phyloP scores from a whole-genome alignment of 2,797 vertebrate species.

The Threskiornis aethiopicus region DNA sequence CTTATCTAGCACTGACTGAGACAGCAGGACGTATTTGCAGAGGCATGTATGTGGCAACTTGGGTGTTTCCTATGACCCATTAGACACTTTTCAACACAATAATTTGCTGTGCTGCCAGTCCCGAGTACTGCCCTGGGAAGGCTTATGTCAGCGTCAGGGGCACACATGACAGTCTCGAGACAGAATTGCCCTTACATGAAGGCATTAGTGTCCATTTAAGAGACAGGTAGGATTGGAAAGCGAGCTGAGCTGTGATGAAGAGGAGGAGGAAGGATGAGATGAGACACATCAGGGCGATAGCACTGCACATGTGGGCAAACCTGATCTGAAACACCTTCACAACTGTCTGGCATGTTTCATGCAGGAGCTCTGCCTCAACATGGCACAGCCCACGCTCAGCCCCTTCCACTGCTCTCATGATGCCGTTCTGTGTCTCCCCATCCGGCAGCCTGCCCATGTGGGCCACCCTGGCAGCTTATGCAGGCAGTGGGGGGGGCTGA shows the following conservation, averaged over 20 bases:
- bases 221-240: not conserved
- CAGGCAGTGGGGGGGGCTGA: not conserved
- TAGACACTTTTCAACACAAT: not conserved
- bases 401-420: no score
- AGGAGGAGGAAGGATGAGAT: not conserved
- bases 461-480: not conserved
- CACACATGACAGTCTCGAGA: not conserved
- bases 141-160: not conserved
- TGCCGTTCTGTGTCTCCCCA: not conserved
- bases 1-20: not conserved
- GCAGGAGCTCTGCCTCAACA: not conserved
- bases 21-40: not conserved
- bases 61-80: not conserved
- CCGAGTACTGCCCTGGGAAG: not conserved
- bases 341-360: not conserved
- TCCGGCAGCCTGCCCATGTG: not conserved
- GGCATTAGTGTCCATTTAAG: not conserved
- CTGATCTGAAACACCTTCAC: not conserved
- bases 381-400: not conserved
- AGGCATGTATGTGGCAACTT: not conserved
- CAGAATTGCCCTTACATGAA: not conserved
- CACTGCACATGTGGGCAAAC: not conserved
- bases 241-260: not conserved
- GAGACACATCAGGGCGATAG: accelerated
- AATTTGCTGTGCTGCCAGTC: not conserved